These are phyloP conservation scores for Oreochromis tanganicae DNA, from an alignment of 2,113 vertebrate species.

Conservation along the genomic window DNA sequence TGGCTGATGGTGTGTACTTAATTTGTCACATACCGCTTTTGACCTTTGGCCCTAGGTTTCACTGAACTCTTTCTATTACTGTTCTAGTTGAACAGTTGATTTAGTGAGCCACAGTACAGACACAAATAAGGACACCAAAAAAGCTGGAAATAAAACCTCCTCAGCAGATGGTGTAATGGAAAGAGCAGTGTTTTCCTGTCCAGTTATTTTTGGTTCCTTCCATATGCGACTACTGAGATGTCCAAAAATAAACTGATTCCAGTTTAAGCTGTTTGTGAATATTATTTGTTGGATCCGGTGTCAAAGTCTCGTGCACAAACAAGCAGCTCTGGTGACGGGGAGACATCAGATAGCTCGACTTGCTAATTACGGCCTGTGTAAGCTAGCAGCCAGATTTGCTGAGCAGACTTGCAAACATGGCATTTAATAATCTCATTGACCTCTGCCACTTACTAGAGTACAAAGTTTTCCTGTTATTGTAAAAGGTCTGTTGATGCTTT, in stretches of 20 bases:
- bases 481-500: not conserved
- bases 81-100: not conserved
- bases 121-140: not conserved
- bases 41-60: not conserved
- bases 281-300: not conserved
- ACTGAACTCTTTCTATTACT: not conserved
- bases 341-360: conserved; percentile 8
- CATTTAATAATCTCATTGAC: not conserved
- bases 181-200: not conserved
- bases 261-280: not conserved
- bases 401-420: not conserved
- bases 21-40: not conserved
- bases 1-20: not conserved
- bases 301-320: conserved; percentile 13
- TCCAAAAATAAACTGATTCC: not conserved
- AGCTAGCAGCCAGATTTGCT: not conserved
- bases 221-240: not conserved
- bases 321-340: conserved; percentile 19
- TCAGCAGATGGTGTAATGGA: not conserved
- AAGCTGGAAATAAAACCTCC: not conserved
- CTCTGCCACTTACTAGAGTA: not conserved
- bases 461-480: not conserved
- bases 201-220: not conserved
- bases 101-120: not conserved
- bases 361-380: conserved; percentile 21